Evolutionary conservation across 2,888 invertebrate genomes (phyloP), one percentile per base, ranked within the genome.

Genomic region (Mythimna albipuncta): DNA sequence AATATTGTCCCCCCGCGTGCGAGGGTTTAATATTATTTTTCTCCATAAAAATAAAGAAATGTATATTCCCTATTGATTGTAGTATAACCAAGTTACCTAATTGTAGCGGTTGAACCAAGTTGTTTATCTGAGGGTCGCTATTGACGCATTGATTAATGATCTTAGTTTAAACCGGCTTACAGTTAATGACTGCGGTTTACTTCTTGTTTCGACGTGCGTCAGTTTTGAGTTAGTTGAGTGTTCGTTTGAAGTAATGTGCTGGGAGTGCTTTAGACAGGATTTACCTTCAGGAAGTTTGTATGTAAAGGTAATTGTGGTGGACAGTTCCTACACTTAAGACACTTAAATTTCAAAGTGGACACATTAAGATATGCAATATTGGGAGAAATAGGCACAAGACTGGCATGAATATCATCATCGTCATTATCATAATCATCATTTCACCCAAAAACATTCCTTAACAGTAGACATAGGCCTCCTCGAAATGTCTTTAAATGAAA

Each of bases 141-240:
- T 81, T 78, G 82, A 68, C 82, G 63, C 21, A 11, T 41, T 81
- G 80, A 80, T 81, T 77, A 58, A 80, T 68, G 64, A 57, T 21
- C 54, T 47, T 44, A 68, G 76, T 80, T 79, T 38, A 55, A 54
- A 72, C 52, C 32, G 58, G 71, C 72, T 79, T 38, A 21, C 57
- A 72, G 58, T 74, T 77, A 77, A 77, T 55, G 54, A 67, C 61
- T 44, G 64, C 41, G 64, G 69, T n/a, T 69, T 21, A 57, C 21
- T 69, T 72, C 65, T 72, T 69, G 77, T 81, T 64, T 54, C 10
- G 61, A 41, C 57, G 35, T 58, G 54, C 47, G 35, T 54, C 65
- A 69, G 58, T n/a, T 64, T 21, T 50, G 64, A 62, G 44, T 57
- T 75, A n/a, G 47, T 47, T 6, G 47, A 41, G 35, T 44, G 19